Conservation (phyloP, 2,888 invertebrate genomes). For the Caenorhabditis becei region DNA sequence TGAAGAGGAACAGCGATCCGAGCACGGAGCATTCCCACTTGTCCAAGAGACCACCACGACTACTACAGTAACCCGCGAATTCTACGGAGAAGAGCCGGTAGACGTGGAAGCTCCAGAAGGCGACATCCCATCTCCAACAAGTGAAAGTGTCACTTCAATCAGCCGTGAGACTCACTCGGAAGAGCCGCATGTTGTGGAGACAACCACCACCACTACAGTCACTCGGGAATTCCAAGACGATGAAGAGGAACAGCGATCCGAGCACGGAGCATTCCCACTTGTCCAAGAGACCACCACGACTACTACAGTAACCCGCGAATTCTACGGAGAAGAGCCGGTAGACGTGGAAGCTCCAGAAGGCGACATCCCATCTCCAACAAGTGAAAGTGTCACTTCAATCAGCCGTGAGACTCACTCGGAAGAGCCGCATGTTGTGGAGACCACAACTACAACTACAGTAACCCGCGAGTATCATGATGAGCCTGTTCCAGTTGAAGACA, state of each 20-base stretch:
- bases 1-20: background rate
- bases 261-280: conserved; percentile 4
- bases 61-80: conserved; percentile 23
- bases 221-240: conserved; percentile 27
- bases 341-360: conserved; percentile 18
- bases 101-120: conserved; percentile 4
- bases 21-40: conserved; percentile 4
- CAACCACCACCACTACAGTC: conserved; percentile 31
- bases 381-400: conserved; percentile 2
- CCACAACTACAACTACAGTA: conserved; percentile 49
- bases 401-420: conserved; percentile 11
- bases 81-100: conserved; percentile 13
- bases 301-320: conserved; percentile 23
- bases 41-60: conserved; percentile 37
- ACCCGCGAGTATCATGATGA: conserved; percentile 46
- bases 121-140: conserved; percentile 9
- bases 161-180: too few relatives aligned
- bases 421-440: conserved; percentile 37
- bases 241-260: background rate
- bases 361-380: background rate
- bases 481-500: too few relatives aligned
- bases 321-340: conserved; percentile 13
- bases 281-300: conserved; percentile 37
- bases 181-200: conserved; percentile 18
- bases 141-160: too few relatives aligned